Percentiles rank a stretch among this genome's conserved stretches.
Conservation (phyloP, 1,140 invertebrate species). For the Cardiocondyla obscurior region DNA sequence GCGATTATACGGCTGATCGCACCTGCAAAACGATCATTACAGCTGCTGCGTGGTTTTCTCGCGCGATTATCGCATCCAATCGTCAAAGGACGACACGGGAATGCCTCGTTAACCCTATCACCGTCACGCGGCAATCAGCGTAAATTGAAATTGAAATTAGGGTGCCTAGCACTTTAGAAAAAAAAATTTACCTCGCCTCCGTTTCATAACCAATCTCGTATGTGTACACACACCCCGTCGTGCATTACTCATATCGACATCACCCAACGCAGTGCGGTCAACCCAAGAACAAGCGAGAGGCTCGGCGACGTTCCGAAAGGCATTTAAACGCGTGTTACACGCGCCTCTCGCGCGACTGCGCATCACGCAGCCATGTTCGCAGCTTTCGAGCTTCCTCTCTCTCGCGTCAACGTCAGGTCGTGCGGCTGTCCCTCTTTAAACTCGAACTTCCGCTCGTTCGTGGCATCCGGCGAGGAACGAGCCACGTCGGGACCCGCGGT, state of each 20-base stretch:
- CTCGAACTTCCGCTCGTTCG: background rate
- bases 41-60: too few relatives aligned
- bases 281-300: background rate
- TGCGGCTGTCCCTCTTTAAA: background rate
- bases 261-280: slow-evolving; percentile 35
- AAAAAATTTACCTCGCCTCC: background rate
- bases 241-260: background rate
- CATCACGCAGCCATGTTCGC: too few relatives aligned
- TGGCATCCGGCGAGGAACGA: too few relatives aligned
- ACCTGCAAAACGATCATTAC: too few relatives aligned
- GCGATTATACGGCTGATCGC: too few relatives aligned
- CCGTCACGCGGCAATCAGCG: background rate
- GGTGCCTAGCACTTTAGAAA: background rate
- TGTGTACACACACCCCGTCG: background rate
- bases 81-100: background rate
- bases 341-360: background rate
- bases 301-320: slow-evolving; percentile 44
- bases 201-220: slow-evolving; percentile 39
- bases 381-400: background rate
- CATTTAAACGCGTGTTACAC: too few relatives aligned
- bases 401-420: background rate
- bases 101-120: background rate
- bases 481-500: background rate
- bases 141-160: background rate
- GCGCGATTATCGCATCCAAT: too few relatives aligned